Evolutionary conservation across 1,140 invertebrate species (phyloP), one percentile per base, ranked within the genome.

Genomic region (Sitobion miscanthi): DNA sequence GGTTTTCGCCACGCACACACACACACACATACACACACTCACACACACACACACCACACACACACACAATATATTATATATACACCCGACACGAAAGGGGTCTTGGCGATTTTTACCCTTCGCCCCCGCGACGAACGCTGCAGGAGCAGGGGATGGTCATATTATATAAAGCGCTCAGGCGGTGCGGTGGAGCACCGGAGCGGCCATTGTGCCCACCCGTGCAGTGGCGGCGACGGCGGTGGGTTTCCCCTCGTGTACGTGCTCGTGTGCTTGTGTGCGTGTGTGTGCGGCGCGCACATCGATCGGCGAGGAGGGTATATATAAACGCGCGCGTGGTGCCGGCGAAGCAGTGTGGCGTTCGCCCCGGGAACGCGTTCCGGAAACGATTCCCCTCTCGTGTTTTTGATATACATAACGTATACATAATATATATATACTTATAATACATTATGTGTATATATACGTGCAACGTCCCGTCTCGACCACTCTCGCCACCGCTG

Each of bases 331-430:
- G n/a, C 42, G 86, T 47, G 45, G 87, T 47, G n/a, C 11, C 35
- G 47, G 14, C 30, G 49, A 23, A 54, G n/a, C 25, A 49, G 87
- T 89, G 87, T 89, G 87, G 49, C 87, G 87, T 89, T 89, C 38
- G 87, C 35, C 87, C 49, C 87, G 87, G 87, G 87, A 89, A 89
- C 49, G 49, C 49, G 87, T 89, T 89, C 87, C 87, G 87, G 87
- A 89, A 89, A 54, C 49, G 87, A 89, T 89, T 89, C 87, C 87
- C 49, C 86, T 89, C n/a, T 89, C n/a, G 49, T 89, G 49, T 54
- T 89, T 89, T 89, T 54, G 87, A 89, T 89, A 89, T 35, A 89
- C 35, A 89, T 54, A 77, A 77, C 62, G 30, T n/a, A 4, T 77
- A n/a, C 30, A 62, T 30, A 54, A 30, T 62, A 62, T 62, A 62